Percentiles rank a stretch among this genome's conserved stretches.
Conservation (phyloP, 2,888 invertebrate species). For the Dasysyrphus tricinctus region DNA sequence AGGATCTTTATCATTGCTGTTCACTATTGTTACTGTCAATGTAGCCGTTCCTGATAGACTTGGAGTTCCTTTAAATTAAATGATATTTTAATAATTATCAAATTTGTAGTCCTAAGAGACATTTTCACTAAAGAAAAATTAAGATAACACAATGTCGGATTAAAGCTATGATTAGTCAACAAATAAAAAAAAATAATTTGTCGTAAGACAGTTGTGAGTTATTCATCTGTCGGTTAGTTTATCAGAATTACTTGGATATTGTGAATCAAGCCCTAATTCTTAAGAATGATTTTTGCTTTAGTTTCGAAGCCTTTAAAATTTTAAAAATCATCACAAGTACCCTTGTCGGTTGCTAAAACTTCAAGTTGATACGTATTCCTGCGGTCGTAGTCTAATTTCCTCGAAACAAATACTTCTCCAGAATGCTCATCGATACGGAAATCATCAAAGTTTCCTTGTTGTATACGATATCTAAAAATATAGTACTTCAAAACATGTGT, state of each 20-base stretch:
- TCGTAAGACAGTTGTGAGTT: no score
- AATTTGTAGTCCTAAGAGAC: no score
- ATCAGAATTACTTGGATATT: no score
- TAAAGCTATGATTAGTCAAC: no score
- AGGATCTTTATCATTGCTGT: slow-evolving; percentile 95
- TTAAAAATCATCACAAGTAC: slow-evolving; percentile 80
- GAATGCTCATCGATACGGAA: slow-evolving; percentile 91
- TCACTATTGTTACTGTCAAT: slow-evolving; percentile 90
- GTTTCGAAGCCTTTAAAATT: slow-evolving; percentile 20
- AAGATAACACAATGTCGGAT: no score
- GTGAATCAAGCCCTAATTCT: no score
- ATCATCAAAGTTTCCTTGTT: slow-evolving; percentile 93
- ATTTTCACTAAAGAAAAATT: no score
- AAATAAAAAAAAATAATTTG: no score
- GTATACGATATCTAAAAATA: slow-evolving; percentile 88
- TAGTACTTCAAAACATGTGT: background rate
- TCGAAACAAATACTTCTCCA: slow-evolving; percentile 90
- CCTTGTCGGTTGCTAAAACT: slow-evolving; percentile 91
- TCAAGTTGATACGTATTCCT: slow-evolving; percentile 91
- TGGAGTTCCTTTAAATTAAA: slow-evolving; percentile 86
- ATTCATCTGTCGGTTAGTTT: no score
- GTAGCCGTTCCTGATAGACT: slow-evolving; percentile 92
- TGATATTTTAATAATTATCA: background rate
- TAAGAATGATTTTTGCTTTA: background rate
- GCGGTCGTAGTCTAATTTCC: slow-evolving; percentile 92